Evolutionary conservation across 2,797 vertebrate genomes (phyloP).

Genomic region (Octomys mimax): DNA sequence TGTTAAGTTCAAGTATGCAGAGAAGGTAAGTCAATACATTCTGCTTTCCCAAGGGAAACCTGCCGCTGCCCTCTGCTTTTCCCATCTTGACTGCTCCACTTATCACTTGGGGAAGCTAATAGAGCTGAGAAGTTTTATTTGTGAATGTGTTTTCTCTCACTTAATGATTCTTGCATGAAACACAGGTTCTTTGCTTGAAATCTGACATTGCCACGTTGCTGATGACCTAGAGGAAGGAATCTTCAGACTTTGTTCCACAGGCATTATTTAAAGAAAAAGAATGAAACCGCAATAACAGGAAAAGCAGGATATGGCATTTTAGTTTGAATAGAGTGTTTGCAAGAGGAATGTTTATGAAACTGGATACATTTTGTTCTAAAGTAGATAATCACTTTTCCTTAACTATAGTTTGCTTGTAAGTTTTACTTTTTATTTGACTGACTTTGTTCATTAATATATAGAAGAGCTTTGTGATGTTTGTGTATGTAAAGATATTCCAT

Average conservation of each 20-base stretch:
- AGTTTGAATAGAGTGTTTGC: slow-evolving; percentile 18
- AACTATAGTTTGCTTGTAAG: neutral
- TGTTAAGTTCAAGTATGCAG: slow-evolving; percentile 98
- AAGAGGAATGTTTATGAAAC: neutral
- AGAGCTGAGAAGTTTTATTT: slow-evolving; percentile 24
- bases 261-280: slow-evolving; percentile 13
- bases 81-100: neutral
- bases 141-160: neutral
- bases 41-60: slow-evolving; percentile 43
- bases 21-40: slow-evolving; percentile 93
- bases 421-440: slow-evolving; percentile 8
- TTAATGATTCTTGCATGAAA: neutral
- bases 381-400: neutral
- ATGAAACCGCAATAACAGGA: neutral
- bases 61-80: neutral
- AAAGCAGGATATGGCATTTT: neutral
- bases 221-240: neutral
- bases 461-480: neutral
- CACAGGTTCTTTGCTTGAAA: neutral
- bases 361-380: slow-evolving; percentile 46
- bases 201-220: slow-evolving; percentile 41
- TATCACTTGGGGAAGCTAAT: neutral
- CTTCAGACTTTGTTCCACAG: neutral
- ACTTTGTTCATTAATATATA: neutral
- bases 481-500: neutral